These are phyloP conservation scores for Steatocranus sp. DNA, from an alignment of 2,797 vertebrate genomes.

Conservation along the genomic window DNA sequence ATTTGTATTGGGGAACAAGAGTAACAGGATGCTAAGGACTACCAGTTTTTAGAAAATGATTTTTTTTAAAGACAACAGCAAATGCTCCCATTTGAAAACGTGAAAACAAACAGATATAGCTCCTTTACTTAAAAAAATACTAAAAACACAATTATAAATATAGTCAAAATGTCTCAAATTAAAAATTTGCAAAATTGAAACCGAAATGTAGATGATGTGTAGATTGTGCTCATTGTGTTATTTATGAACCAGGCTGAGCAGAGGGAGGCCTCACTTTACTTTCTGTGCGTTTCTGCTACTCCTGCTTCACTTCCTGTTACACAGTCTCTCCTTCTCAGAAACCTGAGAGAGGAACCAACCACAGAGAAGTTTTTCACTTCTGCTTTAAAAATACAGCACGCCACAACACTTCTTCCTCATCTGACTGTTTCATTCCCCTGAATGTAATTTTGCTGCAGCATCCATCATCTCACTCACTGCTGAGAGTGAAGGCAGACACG, in stretches of 20 bases:
- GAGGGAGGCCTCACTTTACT: constrained; percentile 32
- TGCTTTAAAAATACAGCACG: constrained; percentile 34
- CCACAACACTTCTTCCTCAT: constrained; percentile 30
- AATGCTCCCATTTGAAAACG: not conserved
- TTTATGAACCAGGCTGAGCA: not conserved
- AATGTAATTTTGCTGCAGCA: not conserved
- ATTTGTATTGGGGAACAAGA: not conserved
- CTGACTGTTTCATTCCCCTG: not conserved
- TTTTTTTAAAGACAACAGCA: not conserved
- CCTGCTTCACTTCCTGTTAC: constrained; percentile 72
- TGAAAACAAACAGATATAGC: not conserved
- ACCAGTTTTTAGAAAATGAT: not conserved
- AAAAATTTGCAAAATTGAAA: not conserved
- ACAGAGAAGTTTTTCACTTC: constrained; percentile 71
- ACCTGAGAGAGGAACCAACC: constrained; percentile 61
- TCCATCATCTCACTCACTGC: not conserved
- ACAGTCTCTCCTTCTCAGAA: constrained; percentile 66
- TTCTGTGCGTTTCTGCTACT: constrained; percentile 48
- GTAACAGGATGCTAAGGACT: not conserved
- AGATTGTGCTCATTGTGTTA: not conserved
- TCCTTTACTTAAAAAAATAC: not conserved
- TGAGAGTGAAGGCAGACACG: not conserved
- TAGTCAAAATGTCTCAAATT: not conserved
- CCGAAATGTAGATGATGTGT: not conserved
- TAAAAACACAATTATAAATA: not conserved